A percentile compares a stretch with the other conserved stretches of the same genome.
phyloP scores from a whole-genome alignment of 2,113 vertebrate species.

The Eubucco bourcierii region DNA sequence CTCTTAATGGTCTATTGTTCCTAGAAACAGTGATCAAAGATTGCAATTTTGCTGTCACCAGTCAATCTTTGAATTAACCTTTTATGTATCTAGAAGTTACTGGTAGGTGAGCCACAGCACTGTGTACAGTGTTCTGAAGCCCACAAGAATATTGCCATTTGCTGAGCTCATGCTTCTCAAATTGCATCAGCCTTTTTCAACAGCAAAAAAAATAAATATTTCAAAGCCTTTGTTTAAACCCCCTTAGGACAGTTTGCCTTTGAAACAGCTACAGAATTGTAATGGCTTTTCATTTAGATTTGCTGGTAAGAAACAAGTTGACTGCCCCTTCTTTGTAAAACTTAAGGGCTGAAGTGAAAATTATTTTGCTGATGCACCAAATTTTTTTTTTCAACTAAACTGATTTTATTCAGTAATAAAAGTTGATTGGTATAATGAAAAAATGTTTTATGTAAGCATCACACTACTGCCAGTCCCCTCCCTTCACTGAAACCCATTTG shows the following conservation, averaged over 20 bases:
- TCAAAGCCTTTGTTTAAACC: conserved; percentile 46
- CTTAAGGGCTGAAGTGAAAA: conserved; percentile 22
- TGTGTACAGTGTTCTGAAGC: background rate
- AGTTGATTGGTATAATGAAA: conserved; percentile 39
- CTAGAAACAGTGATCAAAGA: background rate
- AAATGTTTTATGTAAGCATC: conserved; percentile 1
- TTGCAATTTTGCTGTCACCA: background rate
- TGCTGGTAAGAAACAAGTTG: conserved; percentile 20
- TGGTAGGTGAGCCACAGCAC: background rate
- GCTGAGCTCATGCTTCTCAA: background rate
- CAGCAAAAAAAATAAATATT: background rate
- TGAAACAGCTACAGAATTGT: conserved; percentile 36
- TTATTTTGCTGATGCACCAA: conserved; percentile 43
- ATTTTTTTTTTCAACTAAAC: background rate
- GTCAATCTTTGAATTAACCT: background rate
- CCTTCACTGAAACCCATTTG: background rate
- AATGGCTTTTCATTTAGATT: conserved; percentile 47
- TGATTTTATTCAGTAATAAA: conserved; percentile 50
- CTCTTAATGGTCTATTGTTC: background rate
- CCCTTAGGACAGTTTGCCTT: background rate
- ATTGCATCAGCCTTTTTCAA: conserved; percentile 10
- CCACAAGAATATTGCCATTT: background rate
- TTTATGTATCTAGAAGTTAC: background rate
- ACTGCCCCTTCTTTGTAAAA: conserved; percentile 28
- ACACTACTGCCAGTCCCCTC: background rate